phyloP scores from a whole-genome alignment of 2,888 invertebrate species.

The Folsomia candida region DNA sequence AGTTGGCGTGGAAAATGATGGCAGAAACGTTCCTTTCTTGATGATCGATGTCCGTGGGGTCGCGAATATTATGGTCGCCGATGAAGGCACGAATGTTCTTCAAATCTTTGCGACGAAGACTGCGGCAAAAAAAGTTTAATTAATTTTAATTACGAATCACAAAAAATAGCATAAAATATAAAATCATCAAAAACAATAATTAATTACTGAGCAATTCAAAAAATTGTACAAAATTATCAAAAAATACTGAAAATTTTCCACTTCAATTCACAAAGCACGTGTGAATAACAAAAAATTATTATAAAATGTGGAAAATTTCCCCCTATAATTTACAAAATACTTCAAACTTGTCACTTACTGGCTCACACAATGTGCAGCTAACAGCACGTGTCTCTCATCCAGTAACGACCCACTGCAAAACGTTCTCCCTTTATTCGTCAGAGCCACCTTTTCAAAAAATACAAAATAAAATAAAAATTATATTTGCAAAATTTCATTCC shows the following conservation, averaged over 20 bases:
- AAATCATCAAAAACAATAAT: not conserved
- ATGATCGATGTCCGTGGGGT: conserved; percentile 58
- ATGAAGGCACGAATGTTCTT: conserved; percentile 74
- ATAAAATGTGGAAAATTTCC: too few species aligned
- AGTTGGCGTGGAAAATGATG: conserved; percentile 80
- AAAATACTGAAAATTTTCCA: not conserved
- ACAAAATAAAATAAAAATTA: too few species aligned
- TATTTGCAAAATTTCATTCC: not conserved
- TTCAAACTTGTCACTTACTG: conserved; percentile 26
- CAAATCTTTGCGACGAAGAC: conserved; percentile 71
- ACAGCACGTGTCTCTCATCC: conserved; percentile 71
- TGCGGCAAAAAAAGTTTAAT: conserved; percentile 4
- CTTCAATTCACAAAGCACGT: not conserved
- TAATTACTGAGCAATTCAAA: not conserved
- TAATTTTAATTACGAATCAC: too few species aligned
- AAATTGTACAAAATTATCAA: conserved; percentile 2
- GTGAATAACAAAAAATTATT: too few species aligned
- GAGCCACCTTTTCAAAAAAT: conserved; percentile 65
- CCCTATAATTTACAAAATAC: too few species aligned
- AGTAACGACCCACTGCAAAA: conserved; percentile 41
- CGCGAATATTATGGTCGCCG: conserved; percentile 77
- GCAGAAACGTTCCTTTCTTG: conserved; percentile 76
- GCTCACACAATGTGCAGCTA: conserved; percentile 80
- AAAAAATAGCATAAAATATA: too few species aligned
- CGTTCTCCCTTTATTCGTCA: conserved; percentile 64